phyloP scores from a whole-genome alignment of 2,113 vertebrate species.

The Shinisaurus crocodilurus region DNA sequence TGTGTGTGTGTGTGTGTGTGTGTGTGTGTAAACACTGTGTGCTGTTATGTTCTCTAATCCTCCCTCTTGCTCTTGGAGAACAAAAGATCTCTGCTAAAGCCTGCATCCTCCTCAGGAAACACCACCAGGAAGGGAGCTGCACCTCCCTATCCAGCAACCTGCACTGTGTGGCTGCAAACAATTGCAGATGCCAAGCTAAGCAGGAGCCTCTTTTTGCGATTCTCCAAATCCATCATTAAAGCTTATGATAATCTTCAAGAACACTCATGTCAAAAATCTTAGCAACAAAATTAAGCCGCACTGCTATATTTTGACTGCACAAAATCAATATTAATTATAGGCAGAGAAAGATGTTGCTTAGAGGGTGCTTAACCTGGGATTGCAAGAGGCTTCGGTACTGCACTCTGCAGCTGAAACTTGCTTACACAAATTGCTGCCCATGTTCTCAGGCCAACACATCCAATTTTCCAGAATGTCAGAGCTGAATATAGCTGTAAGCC shows the following conservation, averaged over 20 bases:
- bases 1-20: not conserved
- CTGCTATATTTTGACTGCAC: slow-evolving; percentile 67
- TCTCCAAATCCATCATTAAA: slow-evolving; percentile 70
- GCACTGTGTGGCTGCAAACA: accelerated
- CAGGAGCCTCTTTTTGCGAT: slow-evolving; percentile 53
- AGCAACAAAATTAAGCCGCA: slow-evolving; percentile 70
- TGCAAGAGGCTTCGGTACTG: not conserved
- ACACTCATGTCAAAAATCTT: slow-evolving; percentile 70
- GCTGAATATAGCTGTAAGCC: slow-evolving; percentile 14
- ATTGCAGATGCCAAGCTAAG: not conserved
- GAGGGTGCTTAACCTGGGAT: slow-evolving; percentile 48
- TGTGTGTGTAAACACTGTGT: too few species aligned
- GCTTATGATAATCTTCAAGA: slow-evolving; percentile 66
- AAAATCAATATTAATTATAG: slow-evolving; percentile 70
- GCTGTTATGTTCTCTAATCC: not conserved
- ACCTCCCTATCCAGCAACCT: not conserved
- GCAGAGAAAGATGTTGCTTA: slow-evolving; percentile 36
- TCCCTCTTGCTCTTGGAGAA: too few species aligned
- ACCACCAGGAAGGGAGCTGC: not conserved
- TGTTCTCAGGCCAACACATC: not conserved
- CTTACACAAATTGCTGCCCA: slow-evolving; percentile 27
- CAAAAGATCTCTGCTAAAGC: not conserved
- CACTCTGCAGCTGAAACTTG: slow-evolving; percentile 20
- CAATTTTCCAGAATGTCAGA: accelerated
- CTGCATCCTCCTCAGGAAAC: too few species aligned